Evolutionary conservation across 2,113 vertebrate genomes (phyloP).

Genomic region (Oplegnathus fasciatus): DNA sequence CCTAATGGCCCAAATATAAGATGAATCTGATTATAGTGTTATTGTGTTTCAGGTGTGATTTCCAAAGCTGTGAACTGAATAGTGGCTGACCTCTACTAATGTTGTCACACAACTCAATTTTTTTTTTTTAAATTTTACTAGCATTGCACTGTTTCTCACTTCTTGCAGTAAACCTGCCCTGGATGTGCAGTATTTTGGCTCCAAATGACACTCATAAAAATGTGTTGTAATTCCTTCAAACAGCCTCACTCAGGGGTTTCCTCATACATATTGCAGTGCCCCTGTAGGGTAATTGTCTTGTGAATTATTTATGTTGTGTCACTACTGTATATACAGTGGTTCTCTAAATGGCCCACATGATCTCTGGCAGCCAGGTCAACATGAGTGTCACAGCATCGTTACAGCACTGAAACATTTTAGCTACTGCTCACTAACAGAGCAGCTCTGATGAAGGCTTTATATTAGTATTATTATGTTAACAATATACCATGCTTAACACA

Average conservation of each 20-base stretch:
- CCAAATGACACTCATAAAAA: not conserved
- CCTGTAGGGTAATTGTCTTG: conserved; percentile 39
- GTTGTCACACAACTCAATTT: not conserved
- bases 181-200: conserved; percentile 17
- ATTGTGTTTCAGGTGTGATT: not conserved
- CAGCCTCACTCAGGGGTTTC: not conserved
- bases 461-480: not conserved
- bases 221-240: conserved; percentile 38
- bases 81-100: not conserved
- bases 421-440: not conserved
- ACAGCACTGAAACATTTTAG: not conserved
- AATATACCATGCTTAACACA: not conserved
- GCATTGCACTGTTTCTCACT: not conserved
- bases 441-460: not conserved
- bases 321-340: conserved; percentile 4
- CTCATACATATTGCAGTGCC: conserved; percentile 31
- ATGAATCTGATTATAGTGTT: not conserved
- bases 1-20: not conserved
- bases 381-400: conserved; percentile 4
- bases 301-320: conserved; percentile 58
- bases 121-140: not conserved
- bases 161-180: conserved; percentile 11
- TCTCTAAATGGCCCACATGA: conserved; percentile 13
- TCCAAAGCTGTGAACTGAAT: not conserved
- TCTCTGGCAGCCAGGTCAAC: conserved; percentile 27